Base-by-base conservation (phyloP, 2,113 vertebrate genomes). In the Sceloporus tristichus region DNA sequence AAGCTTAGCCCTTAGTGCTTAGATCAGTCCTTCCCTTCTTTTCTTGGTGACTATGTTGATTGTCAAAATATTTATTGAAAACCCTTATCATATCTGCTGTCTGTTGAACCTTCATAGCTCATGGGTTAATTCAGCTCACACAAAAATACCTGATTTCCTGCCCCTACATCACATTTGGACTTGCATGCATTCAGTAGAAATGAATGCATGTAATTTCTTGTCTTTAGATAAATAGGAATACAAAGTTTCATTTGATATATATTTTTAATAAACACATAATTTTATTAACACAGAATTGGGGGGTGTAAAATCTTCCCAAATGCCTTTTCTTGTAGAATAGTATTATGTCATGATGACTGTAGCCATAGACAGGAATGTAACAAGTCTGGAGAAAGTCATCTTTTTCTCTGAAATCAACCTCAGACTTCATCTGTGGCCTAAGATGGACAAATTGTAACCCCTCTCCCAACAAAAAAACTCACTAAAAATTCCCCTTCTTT, bases 251-350 rank as follows among this genome's bases (percentile, higher is more conserved):
- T 29, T 85, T 48, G 56, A 66, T 9, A 66, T 62, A 48, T 18
- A 66, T 21, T 21, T 38, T 40, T 75, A 18, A 56, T 62, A 53
- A 59, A 73, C 29, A 73, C 68, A 38, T 1, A 25, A 25, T 25
- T 68, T 68, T 59, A 90, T 95, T 59, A 82, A 88, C 74, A 65
- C 21, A 86, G 53, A 18, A 66, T 16, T 88, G 92, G 88, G 68
- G 53, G 79, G 38, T 86, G 54, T 89, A 76, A 93, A 90, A 19
- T n/a, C 3, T 48, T 82, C 74, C 54, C 27, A 90, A 71, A 0
- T 0, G 74, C 66, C 74, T 88, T 89, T 87, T 88, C 23, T 25
- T 65, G 11, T 85, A 89, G 53, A 74, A 79, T 76, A 42, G 4
- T 19, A 0, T 38, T 1, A 34, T 48, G 88, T 84, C 92, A 29